Base-by-base conservation (phyloP, 2,113 vertebrate species). In the Ovis aries region DNA sequence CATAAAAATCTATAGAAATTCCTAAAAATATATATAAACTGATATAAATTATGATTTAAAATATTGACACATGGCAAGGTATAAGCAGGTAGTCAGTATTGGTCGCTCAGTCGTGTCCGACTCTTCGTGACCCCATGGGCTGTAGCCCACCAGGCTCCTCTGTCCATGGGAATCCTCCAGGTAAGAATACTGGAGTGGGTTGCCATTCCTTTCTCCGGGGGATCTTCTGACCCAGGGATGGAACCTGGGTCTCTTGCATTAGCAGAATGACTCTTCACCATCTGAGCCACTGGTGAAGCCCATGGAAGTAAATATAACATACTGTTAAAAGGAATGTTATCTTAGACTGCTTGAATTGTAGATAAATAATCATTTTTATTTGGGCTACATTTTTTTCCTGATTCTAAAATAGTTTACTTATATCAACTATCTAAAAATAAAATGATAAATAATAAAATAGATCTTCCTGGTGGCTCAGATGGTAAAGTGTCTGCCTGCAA, bases 391-490 rank as follows among this genome's bases (percentile, higher is more conserved):
- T 88, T 89, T 91, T 93, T 29, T 53, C 40, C 93, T 53, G 84
- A 88, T 95, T 94, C 90, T 64, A 71, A 84, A 92, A n/a, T 60
- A 84, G 83, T 57, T 94, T 94, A 80, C 64, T 50, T 64, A 53
- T 86, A 93, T 96, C 93, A 92, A 71, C 91, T 89, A n/a, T 57
- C 36, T 80, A 85, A 64, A 67, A 80, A 62, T 64, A 91, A 97
- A 86, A 94, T 50, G 48, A 50, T 50, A 50, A 50, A 50, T 50
- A 13, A 13, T 50, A 50, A 50, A 50, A 50, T 13, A 50, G 48
- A 50, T 50, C 48, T 50, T 50, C 12, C 48, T 48, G 11, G 48
- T 50, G 48, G 48, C 48, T 50, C 48, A 50, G 48, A 50, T 50
- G 48, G 48, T 50, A 50, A 50, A 13, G 48, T 50, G 12, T 50